Evolutionary conservation across 2,113 vertebrate genomes (phyloP).

Genomic region (Brachionichthys hirsutus): DNA sequence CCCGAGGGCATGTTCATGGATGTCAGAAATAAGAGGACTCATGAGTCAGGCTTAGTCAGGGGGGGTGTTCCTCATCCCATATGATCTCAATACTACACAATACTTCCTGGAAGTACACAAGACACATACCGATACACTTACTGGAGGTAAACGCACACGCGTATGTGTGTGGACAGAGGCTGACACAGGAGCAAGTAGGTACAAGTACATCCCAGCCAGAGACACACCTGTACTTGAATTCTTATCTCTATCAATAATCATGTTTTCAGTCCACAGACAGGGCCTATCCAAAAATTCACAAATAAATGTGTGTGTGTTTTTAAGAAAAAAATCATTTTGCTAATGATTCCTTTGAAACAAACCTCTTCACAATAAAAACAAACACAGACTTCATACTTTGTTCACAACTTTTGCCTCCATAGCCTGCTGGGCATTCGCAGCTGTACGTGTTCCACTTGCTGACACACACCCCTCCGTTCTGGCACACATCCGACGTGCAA

Average conservation of each 20-base stretch:
- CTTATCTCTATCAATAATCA: too few relatives aligned
- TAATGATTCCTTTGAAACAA: too few relatives aligned
- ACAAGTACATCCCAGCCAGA: slow-evolving; percentile 3
- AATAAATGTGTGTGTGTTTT: too few relatives aligned
- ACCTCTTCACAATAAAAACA: neutral
- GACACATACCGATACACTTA: slow-evolving; percentile 5
- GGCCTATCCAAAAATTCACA: too few relatives aligned
- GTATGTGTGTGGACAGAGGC: neutral
- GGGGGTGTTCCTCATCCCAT: slow-evolving; percentile 24
- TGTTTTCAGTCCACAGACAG: too few relatives aligned
- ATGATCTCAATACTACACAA: slow-evolving; percentile 28
- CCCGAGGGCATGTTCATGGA: slow-evolving; percentile 32
- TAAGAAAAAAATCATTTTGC: too few relatives aligned
- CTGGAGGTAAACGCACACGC: slow-evolving; percentile 6
- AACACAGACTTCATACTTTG: slow-evolving; percentile 80
- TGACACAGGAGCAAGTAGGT: slow-evolving; percentile 6
- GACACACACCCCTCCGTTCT: slow-evolving; percentile 87
- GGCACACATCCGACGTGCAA: slow-evolving; percentile 82
- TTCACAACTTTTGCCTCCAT: slow-evolving; percentile 93
- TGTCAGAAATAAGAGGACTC: neutral
- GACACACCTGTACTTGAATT: neutral
- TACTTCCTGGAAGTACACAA: slow-evolving; percentile 25
- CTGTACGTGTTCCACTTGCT: slow-evolving; percentile 90
- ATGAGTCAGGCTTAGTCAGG: slow-evolving; percentile 53
- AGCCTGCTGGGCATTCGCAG: slow-evolving; percentile 84